Percentiles rank a stretch among this genome's conserved stretches.
Evolutionary conservation across 2,113 vertebrate genomes (phyloP).

Genomic region (Aleadryas rufinucha): DNA sequence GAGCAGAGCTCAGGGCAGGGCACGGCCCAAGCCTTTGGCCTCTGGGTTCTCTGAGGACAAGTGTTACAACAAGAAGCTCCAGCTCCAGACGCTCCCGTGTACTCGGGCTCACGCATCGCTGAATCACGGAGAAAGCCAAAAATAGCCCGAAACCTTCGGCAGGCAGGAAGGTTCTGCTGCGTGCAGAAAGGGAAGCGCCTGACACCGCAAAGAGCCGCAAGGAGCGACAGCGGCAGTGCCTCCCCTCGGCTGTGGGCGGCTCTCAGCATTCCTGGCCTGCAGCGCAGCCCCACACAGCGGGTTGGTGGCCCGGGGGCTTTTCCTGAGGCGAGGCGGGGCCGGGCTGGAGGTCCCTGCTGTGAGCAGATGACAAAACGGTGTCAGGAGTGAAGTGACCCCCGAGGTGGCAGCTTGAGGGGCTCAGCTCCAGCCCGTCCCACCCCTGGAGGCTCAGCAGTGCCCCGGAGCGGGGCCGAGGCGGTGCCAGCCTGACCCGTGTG

Average conservation of each 20-base stretch:
- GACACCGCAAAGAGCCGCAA: accelerated
- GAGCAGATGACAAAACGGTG: background rate
- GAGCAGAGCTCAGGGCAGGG: background rate
- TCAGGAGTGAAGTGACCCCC: background rate
- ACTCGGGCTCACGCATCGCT: background rate
- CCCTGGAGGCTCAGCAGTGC: background rate
- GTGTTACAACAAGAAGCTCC: background rate
- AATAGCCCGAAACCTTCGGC: background rate
- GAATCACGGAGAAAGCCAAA: background rate
- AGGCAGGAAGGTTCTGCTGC: background rate
- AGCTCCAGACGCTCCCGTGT: too few species aligned
- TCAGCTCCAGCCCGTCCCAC: background rate
- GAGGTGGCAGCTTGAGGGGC: background rate
- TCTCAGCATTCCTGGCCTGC: background rate
- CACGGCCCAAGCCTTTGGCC: background rate
- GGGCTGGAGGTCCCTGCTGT: background rate
- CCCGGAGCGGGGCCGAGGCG: accelerated
- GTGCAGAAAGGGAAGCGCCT: background rate
- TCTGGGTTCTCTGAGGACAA: background rate
- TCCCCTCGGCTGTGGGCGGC: accelerated
- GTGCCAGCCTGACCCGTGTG: accelerated
- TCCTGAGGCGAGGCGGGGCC: accelerated
- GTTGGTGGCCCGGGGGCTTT: accelerated
- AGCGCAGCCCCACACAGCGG: accelerated
- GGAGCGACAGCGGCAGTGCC: background rate